Conservation (phyloP, 2,113 vertebrate species). For the chimpanzee (Pan troglodytes) region NHGRI_mPanTro3-v2.1_pri NC_072402.2:105319001-105319500, state of each 20-base stretch:
- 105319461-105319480: slow-evolving; percentile 27
- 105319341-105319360: neutral
- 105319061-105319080: neutral
- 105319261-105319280: neutral
- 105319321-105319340: neutral
- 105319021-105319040: neutral
- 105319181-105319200: slow-evolving; percentile 26
- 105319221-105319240: slow-evolving; percentile 9
- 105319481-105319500: neutral
- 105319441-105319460: slow-evolving; percentile 20
- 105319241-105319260: neutral
- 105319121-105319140: neutral
- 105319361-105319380: neutral
- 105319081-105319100: neutral
- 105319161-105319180: neutral
- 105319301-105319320: neutral
- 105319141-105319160: neutral
- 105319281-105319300: neutral
- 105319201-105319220: slow-evolving; percentile 28
- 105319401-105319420: neutral
- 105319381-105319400: neutral
- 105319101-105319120: neutral
- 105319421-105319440: neutral
- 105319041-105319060: neutral
- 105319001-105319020: neutral